These are phyloP conservation scores for Anodontia alba DNA, from an alignment of 2,888 invertebrate genomes.

Conservation along the genomic window DNA sequence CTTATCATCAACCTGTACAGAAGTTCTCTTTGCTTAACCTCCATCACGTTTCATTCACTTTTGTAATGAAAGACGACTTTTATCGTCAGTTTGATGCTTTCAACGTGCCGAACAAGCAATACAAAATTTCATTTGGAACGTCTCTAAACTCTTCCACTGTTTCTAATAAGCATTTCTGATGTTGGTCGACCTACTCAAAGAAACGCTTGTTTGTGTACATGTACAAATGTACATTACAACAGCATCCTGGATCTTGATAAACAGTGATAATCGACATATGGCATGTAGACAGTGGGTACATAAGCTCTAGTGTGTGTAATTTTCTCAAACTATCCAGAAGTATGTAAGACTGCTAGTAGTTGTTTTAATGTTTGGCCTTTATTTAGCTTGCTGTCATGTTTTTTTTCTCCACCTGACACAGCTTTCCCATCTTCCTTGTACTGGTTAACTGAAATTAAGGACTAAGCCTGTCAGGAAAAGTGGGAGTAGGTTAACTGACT, in stretches of 20 bases:
- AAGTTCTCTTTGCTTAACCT: slow-evolving; percentile 74
- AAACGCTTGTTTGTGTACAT: not conserved
- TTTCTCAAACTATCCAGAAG: too few species aligned
- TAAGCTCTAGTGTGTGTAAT: too few species aligned
- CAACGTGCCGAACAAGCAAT: not conserved
- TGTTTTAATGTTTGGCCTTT: too few species aligned
- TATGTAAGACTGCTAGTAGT: too few species aligned
- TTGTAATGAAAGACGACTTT: not conserved
- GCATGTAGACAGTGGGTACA: too few species aligned
- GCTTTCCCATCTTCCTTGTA: too few species aligned
- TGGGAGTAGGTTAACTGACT: too few species aligned
- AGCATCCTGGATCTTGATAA: not conserved
- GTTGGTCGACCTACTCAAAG: not conserved
- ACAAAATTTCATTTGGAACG: not conserved
- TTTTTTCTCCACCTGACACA: too few species aligned
- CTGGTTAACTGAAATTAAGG: too few species aligned
- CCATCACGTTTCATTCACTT: slow-evolving; percentile 27
- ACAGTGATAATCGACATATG: not conserved
- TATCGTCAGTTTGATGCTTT: not conserved
- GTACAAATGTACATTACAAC: not conserved
- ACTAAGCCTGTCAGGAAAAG: too few species aligned
- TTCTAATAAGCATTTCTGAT: not conserved
- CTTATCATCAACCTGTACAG: slow-evolving; percentile 73
- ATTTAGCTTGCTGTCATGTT: too few species aligned
- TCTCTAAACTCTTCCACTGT: not conserved